Percentiles rank a stretch among this genome's conserved stretches.
These are phyloP conservation scores for Noctilio leporinus DNA, from an alignment of 2,113 vertebrate genomes.

Conservation along the genomic window DNA sequence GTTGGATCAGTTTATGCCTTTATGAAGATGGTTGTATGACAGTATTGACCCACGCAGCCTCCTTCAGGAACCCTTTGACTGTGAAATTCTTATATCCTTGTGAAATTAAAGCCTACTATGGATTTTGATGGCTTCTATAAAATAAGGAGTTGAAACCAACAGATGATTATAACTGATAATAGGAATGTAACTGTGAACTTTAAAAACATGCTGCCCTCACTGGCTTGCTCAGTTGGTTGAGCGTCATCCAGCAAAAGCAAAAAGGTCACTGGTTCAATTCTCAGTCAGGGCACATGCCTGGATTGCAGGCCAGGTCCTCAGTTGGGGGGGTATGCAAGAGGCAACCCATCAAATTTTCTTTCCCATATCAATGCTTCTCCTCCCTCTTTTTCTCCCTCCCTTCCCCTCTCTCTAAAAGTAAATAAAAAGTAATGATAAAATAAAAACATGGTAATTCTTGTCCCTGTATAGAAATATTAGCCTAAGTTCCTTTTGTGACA, in stretches of 20 bases:
- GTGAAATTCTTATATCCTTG: background rate
- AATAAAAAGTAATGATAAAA: too few species aligned
- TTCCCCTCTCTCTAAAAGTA: too few species aligned
- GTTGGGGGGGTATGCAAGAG: too few species aligned
- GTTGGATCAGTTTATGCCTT: background rate
- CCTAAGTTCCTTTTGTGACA: slow-evolving; percentile 45
- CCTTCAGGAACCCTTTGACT: background rate
- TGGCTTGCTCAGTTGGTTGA: too few species aligned
- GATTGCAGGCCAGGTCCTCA: too few species aligned
- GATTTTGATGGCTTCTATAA: slow-evolving; percentile 44
- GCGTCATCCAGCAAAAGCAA: too few species aligned
- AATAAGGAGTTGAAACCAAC: slow-evolving; percentile 30
- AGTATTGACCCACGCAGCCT: background rate
- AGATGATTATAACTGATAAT: slow-evolving; percentile 43
- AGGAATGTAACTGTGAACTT: slow-evolving; percentile 45
- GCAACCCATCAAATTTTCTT: too few species aligned
- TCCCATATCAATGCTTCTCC: too few species aligned
- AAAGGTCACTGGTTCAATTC: too few species aligned
- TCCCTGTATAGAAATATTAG: slow-evolving; percentile 60
- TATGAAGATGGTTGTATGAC: background rate
- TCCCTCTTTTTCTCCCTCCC: too few species aligned
- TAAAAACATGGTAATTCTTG: slow-evolving; percentile 49
- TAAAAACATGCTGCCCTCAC: slow-evolving; percentile 12
- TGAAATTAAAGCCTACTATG: slow-evolving; percentile 21
- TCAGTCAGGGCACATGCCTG: too few species aligned